Evolutionary conservation across 2,888 invertebrate species (phyloP), one percentile per base, ranked within the genome.

Genomic region (Pyrocoelia pectoralis): DNA sequence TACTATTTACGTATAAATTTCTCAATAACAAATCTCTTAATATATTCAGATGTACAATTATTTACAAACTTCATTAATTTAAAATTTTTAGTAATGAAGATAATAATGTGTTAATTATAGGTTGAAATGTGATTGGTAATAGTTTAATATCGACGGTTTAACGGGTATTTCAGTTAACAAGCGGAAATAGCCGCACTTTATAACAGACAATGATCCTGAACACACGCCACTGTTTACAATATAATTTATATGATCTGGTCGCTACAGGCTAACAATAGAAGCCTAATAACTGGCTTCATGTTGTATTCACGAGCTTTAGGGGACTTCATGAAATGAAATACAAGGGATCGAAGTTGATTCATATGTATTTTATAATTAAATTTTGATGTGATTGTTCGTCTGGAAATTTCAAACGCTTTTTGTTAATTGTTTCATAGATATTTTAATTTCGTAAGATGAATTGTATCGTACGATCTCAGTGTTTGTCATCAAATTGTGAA

Each of bases 181-280:
- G 74, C 73, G 72, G 68, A 76, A 73, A 74, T 74, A 74, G 75
- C 77, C 77, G 74, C 77, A 76, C 72, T 76, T 76, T 75, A 77
- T 73, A 73, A 61, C 73, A 71, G 70, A 77, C 76, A 77, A 78
- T 77, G 73, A 74, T 74, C 70, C 73, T 65, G 70, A 73, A 74
- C 79, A 79, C 79, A 79, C 79, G 80, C 79, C 79, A 79, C 79
- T 79, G 79, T 80, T 80, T 79, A 80, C 79, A 79, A 79, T 79
- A 80, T 79, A 80, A 80, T 80, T 80, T 80, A 80, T 80, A 77
- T 76, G 79, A 80, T 80, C 80, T 80, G 80, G 77, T 80, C 76
- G 80, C 79, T 80, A 80, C 81, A 80, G 80, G 77, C 76, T 73
- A 75, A 81, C 80, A 81, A 81, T 81, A 72, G 77, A 74, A 73